Conservation (phyloP, 2,797 vertebrate species). For the Enteromius mattozi region DNA sequence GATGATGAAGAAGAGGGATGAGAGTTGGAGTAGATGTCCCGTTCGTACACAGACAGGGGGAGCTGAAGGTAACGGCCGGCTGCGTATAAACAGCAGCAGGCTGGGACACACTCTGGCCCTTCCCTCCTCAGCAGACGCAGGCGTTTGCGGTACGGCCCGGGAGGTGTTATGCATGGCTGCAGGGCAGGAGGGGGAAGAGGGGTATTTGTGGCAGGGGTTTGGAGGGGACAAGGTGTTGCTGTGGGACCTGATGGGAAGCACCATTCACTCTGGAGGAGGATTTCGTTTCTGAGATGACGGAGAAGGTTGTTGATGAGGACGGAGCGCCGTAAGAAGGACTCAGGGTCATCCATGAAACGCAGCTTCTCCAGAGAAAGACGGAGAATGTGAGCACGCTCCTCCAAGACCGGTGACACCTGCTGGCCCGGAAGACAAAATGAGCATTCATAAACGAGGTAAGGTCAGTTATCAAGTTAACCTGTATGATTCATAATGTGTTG, state of each 20-base stretch:
- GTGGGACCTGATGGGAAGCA: conserved; percentile 82
- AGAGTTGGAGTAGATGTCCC: conserved; percentile 72
- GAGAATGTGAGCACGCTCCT: conserved; percentile 93
- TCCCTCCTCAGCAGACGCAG: conserved; percentile 82
- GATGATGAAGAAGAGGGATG: conserved; percentile 68
- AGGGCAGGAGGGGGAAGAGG: conserved; percentile 66
- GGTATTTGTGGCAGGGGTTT: conserved; percentile 47
- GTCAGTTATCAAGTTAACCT: neutral
- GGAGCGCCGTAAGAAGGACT: conserved; percentile 92
- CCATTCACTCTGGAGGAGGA: conserved; percentile 94
- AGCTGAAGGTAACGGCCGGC: conserved; percentile 88
- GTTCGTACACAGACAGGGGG: conserved; percentile 85
- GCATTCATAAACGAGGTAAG: neutral
- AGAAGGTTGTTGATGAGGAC: conserved; percentile 97
- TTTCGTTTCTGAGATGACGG: conserved; percentile 90
- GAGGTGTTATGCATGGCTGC: conserved; percentile 69
- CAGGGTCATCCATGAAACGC: conserved; percentile 94
- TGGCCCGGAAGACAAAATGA: conserved; percentile 61
- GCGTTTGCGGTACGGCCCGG: conserved; percentile 87
- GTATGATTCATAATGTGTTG: neutral
- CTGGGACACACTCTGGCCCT: conserved; percentile 82
- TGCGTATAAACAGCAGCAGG: conserved; percentile 92
- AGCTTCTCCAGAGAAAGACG: conserved; percentile 96
- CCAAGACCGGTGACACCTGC: conserved; percentile 86
- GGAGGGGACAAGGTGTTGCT: conserved; percentile 45